phyloP scores from a whole-genome alignment of 2,797 vertebrate genomes.

The Semotilus atromaculatus region DNA sequence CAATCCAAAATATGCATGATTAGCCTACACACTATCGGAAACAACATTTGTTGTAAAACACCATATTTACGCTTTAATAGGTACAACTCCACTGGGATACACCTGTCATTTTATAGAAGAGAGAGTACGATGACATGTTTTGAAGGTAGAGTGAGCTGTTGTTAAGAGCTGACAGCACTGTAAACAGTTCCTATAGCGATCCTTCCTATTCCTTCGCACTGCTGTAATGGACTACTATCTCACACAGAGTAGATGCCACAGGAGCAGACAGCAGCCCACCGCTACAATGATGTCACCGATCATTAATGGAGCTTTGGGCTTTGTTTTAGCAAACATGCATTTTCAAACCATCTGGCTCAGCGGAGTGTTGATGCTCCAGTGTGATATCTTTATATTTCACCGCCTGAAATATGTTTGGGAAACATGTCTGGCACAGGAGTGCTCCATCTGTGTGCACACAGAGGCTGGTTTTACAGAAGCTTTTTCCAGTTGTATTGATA shows the following conservation, averaged over 20 bases:
- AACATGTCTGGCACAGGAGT: slow-evolving; percentile 22
- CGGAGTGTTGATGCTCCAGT: slow-evolving; percentile 29
- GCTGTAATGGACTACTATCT: slow-evolving; percentile 4
- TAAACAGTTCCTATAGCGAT: slow-evolving; percentile 33
- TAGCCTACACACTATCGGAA: background rate
- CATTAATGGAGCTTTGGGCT: slow-evolving; percentile 50
- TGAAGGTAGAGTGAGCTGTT: slow-evolving; percentile 38
- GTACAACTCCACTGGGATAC: background rate
- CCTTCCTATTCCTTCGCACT: slow-evolving; percentile 1
- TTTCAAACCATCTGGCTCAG: slow-evolving; percentile 55
- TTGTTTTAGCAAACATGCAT: slow-evolving; percentile 48
- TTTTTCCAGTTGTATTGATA: slow-evolving; percentile 17
- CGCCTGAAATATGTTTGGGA: slow-evolving; percentile 38
- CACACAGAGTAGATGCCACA: slow-evolving; percentile 9
- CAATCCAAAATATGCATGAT: background rate
- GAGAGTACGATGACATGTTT: slow-evolving; percentile 26
- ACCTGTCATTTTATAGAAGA: slow-evolving; percentile 10
- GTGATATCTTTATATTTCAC: slow-evolving; percentile 42
- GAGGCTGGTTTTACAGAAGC: background rate
- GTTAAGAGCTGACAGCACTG: slow-evolving; percentile 24
- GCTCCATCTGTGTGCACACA: slow-evolving; percentile 36
- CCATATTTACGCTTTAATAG: background rate
- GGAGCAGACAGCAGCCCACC: slow-evolving; percentile 22
- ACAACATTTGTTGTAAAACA: slow-evolving; percentile 10
- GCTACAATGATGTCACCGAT: slow-evolving; percentile 33